Percentiles rank a stretch among this genome's conserved stretches.
Evolutionary conservation across 2,113 vertebrate genomes (phyloP).

Genomic region (Myiagra hebetior): DNA sequence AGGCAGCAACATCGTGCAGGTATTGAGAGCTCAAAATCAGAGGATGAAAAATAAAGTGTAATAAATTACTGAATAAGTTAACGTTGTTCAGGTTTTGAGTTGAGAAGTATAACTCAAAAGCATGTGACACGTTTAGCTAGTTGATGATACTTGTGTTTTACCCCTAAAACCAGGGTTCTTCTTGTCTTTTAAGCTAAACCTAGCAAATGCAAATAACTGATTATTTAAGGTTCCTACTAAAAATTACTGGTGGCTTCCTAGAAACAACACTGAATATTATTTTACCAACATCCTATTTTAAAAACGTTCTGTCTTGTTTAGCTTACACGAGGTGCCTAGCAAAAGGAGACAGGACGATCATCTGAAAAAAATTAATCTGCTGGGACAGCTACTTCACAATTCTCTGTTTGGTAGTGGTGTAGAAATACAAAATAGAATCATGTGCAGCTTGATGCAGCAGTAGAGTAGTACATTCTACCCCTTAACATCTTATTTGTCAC

Average conservation of each 20-base stretch:
- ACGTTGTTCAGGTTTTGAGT: neutral
- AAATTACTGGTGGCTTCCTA: neutral
- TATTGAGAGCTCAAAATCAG: constrained; percentile 43
- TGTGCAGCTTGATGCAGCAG: neutral
- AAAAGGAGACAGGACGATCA: neutral
- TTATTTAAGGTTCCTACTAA: neutral
- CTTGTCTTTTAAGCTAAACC: neutral
- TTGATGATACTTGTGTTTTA: neutral
- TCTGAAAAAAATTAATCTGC: neutral
- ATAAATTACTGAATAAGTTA: neutral
- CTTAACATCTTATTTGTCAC: neutral
- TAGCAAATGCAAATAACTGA: neutral
- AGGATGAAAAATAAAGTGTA: neutral
- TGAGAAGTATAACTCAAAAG: neutral
- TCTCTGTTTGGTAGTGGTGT: neutral
- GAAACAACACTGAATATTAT: neutral
- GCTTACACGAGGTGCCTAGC: neutral
- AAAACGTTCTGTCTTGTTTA: neutral
- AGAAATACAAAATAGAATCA: neutral
- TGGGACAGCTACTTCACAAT: neutral
- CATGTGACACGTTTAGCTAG: accelerated
- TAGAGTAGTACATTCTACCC: neutral
- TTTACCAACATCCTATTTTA: neutral
- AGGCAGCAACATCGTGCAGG: constrained; percentile 89
- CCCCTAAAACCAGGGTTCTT: neutral